A percentile compares a stretch with the other conserved stretches of the same genome.
phyloP scores from a whole-genome alignment of 2,113 vertebrate genomes.

The Seriola quinqueradiata region DNA sequence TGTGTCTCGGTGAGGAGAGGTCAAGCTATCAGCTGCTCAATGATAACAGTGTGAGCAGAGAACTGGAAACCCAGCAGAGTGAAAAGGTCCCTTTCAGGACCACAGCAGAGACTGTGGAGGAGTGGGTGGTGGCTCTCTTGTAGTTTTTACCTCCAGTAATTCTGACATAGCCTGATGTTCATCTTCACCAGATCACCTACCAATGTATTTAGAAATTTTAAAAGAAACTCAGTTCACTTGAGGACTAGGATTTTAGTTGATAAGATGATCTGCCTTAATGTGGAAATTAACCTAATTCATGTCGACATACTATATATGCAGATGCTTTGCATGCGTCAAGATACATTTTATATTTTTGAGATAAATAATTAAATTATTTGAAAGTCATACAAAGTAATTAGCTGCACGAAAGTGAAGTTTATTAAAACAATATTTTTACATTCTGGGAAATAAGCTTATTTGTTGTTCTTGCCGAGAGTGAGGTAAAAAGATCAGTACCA shows the following conservation, averaged over 20 bases:
- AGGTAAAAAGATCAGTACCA: too few relatives aligned
- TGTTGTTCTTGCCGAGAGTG: too few relatives aligned
- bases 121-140: not conserved
- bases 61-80: conserved; percentile 27
- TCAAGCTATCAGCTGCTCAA: conserved; percentile 59
- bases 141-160: not conserved
- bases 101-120: not conserved
- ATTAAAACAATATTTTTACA: not conserved
- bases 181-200: not conserved
- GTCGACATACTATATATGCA: not conserved
- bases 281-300: not conserved
- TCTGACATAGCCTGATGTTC: not conserved
- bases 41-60: conserved; percentile 17
- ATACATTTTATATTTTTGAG: not conserved
- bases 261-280: not conserved
- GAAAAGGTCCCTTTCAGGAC: conserved; percentile 27
- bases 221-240: not conserved
- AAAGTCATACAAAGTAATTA: not conserved
- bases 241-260: not conserved
- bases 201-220: not conserved
- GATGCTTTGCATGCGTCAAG: not conserved
- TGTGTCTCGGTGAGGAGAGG: conserved; percentile 45
- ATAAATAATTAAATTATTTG: not conserved
- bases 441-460: too few relatives aligned
- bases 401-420: not conserved